A percentile compares a stretch with the other conserved stretches of the same genome.
phyloP scores from a whole-genome alignment of 2,113 vertebrate genomes.

The Heterochromis multidens region DNA sequence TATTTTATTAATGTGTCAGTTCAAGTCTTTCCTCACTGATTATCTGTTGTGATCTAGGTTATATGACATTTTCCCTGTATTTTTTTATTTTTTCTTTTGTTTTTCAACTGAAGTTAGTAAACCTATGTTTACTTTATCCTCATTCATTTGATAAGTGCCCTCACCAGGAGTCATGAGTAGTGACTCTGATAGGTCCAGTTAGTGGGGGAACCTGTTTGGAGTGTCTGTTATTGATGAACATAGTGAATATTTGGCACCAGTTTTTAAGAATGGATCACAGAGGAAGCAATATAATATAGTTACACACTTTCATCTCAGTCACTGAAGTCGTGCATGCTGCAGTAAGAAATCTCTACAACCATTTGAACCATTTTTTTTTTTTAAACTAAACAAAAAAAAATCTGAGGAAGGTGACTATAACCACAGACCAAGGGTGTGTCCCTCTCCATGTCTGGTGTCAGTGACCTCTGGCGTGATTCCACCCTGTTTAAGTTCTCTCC shows the following conservation, averaged over 20 bases:
- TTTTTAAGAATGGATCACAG: not conserved
- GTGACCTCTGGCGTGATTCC: conserved; percentile 14
- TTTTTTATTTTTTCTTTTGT: not conserved
- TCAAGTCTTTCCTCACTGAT: not conserved
- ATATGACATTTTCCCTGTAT: not conserved
- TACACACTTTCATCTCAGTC: not conserved
- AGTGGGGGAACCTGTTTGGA: not conserved
- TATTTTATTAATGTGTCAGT: not conserved
- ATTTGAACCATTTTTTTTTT: not conserved
- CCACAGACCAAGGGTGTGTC: conserved; percentile 8
- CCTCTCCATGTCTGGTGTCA: not conserved
- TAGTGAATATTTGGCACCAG: not conserved
- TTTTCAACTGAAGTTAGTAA: not conserved
- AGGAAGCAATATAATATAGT: not conserved
- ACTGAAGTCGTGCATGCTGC: accelerated
- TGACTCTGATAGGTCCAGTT: not conserved
- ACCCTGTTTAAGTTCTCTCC: not conserved
- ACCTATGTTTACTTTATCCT: not conserved
- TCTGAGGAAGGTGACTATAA: conserved; percentile 1
- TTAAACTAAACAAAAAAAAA: not conserved
- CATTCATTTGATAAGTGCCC: not conserved
- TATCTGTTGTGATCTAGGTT: not conserved
- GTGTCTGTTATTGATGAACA: too few species aligned
- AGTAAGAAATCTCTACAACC: not conserved
- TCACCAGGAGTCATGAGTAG: not conserved